Conservation (phyloP, 2,113 vertebrate genomes). For the Junco hyemalis region DNA sequence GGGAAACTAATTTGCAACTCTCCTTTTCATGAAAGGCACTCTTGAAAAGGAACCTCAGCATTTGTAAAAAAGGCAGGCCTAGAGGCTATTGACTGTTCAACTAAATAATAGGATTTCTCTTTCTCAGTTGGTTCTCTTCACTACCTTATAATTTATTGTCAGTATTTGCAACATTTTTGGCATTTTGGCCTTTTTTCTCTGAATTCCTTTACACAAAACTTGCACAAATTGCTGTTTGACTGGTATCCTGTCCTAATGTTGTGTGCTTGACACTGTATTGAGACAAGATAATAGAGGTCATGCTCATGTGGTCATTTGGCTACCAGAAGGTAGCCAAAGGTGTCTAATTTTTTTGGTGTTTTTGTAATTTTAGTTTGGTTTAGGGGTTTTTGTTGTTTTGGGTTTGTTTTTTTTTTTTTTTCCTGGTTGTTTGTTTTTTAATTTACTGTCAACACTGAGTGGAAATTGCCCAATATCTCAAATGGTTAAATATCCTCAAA, state of each 20-base stretch:
- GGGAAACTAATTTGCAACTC: not conserved
- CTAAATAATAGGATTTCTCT: not conserved
- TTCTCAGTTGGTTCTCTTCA: not conserved
- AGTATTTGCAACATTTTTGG: not conserved
- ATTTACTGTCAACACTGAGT: not conserved
- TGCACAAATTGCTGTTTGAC: not conserved
- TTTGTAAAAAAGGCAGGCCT: not conserved
- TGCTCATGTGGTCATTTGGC: too few species aligned
- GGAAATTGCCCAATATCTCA: not conserved
- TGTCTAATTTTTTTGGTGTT: not conserved
- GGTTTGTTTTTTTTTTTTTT: too few species aligned
- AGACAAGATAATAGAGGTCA: not conserved
- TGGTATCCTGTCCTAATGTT: not conserved
- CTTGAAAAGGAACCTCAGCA: not conserved
- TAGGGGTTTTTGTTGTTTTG: fast-evolving
- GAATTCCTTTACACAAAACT: not conserved
- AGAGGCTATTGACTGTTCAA: not conserved
- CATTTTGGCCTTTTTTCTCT: not conserved
- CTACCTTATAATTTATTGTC: not conserved
- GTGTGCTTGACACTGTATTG: not conserved
- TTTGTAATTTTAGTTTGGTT: not conserved
- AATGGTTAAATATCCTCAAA: not conserved
- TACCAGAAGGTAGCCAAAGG: not conserved
- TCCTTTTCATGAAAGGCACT: not conserved
- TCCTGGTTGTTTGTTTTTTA: not conserved